phyloP scores from a whole-genome alignment of 2,113 vertebrate genomes.

The Forbesichthys papilliferus region DNA sequence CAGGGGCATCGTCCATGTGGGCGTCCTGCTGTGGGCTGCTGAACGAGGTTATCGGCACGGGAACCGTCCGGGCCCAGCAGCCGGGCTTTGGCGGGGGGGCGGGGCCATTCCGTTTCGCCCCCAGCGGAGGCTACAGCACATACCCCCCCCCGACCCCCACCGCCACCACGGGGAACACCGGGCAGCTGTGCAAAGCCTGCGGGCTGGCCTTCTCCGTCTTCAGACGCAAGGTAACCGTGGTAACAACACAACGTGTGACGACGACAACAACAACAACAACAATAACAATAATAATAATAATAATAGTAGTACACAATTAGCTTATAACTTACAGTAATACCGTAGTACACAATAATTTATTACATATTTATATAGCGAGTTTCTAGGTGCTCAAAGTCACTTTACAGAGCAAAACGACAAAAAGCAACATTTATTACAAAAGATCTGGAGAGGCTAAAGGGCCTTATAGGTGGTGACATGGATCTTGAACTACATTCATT shows the following conservation, averaged over 20 bases:
- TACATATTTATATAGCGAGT: too few species aligned
- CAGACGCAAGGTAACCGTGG: constrained; percentile 87
- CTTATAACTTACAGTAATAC: too few species aligned
- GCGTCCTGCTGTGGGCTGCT: constrained; percentile 96
- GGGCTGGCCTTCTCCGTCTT: constrained; percentile 94
- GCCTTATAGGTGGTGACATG: neutral
- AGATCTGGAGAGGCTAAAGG: neutral
- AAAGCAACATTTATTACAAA: too few species aligned
- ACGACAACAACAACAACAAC: too few species aligned
- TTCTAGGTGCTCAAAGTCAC: too few species aligned
- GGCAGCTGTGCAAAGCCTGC: constrained; percentile 91
- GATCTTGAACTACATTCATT: too few species aligned
- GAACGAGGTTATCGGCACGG: constrained; percentile 98
- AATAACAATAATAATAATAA: too few species aligned
- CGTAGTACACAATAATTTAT: too few species aligned
- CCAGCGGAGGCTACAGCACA: constrained; percentile 85
- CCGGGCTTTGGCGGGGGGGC: constrained; percentile 86
- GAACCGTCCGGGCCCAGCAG: constrained; percentile 91
- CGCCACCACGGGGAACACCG: constrained; percentile 79
- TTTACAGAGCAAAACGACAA: too few species aligned
- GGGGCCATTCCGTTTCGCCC: constrained; percentile 90
- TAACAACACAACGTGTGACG: too few species aligned
- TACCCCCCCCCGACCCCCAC: constrained; percentile 74
- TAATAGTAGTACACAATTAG: too few species aligned
- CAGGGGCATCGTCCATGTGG: constrained; percentile 98